Conservation (phyloP, 1,140 invertebrate genomes). For the Nasonia vitripennis region DNA sequence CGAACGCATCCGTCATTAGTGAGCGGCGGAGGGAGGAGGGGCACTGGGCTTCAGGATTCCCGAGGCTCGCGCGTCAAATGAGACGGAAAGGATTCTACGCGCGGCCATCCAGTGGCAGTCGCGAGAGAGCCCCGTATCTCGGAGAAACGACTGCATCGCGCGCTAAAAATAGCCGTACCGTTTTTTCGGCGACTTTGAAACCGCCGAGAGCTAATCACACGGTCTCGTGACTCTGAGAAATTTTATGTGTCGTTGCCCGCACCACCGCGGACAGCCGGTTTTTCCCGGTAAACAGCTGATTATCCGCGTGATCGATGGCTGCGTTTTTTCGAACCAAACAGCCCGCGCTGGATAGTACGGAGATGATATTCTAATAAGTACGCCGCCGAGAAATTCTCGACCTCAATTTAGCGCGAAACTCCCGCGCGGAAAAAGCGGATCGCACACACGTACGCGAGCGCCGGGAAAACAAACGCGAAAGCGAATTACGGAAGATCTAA, state of each 20-base stretch:
- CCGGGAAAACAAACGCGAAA: constrained; percentile 45
- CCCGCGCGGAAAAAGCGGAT: background rate
- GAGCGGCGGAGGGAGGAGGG: background rate
- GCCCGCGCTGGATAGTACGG: no score
- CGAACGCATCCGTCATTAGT: constrained; percentile 46
- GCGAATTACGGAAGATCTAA: constrained; percentile 50
- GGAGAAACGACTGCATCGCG: constrained; percentile 1
- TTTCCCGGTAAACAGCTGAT: background rate
- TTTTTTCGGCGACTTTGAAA: constrained; percentile 12
- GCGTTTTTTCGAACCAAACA: background rate
- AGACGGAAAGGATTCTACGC: background rate
- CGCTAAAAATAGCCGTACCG: constrained; percentile 29
- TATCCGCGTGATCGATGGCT: background rate
- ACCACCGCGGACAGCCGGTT: no score
- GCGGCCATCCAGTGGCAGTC: background rate
- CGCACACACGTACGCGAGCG: background rate
- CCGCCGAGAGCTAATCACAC: constrained; percentile 16
- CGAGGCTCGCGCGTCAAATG: background rate
- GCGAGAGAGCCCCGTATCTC: constrained; percentile 18
- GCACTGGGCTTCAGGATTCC: constrained; percentile 12
- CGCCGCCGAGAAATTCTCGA: background rate
- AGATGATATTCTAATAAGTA: background rate
- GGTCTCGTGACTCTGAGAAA: constrained; percentile 6
- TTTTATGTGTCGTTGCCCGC: constrained; percentile 7
- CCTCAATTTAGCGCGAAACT: background rate